Evolutionary conservation across 2,888 invertebrate species (phyloP).

Genomic region (Gortyna flavago): DNA sequence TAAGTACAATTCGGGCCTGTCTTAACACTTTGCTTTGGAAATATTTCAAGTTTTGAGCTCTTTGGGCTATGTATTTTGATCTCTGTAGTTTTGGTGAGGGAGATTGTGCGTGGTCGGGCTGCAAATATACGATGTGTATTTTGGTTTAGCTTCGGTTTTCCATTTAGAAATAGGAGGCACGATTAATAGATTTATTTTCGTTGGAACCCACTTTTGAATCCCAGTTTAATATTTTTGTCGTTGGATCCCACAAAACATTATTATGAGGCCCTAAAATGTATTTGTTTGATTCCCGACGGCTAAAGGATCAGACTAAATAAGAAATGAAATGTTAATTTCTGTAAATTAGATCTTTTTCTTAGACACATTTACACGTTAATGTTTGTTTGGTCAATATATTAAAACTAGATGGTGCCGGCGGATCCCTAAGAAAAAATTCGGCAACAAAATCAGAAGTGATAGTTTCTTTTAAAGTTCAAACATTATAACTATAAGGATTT

Average conservation of each 20-base stretch:
- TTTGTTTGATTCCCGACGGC: neutral
- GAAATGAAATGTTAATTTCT: neutral
- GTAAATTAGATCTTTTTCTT: neutral
- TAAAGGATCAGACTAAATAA: neutral
- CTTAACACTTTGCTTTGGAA: slow-evolving; percentile 56
- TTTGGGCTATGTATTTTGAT: slow-evolving; percentile 16
- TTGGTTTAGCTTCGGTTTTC: neutral
- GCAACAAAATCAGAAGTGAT: neutral
- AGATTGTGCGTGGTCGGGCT: neutral
- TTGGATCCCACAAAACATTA: too few relatives aligned
- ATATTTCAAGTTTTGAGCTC: slow-evolving; percentile 58
- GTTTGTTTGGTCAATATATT: neutral
- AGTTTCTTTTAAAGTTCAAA: neutral
- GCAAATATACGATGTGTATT: neutral
- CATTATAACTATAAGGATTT: neutral
- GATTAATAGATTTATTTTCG: neutral
- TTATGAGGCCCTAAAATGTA: neutral
- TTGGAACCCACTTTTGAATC: too few relatives aligned
- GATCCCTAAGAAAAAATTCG: neutral
- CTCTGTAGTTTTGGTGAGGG: neutral
- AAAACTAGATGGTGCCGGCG: neutral
- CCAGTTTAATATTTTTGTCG: too few relatives aligned
- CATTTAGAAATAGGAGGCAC: neutral
- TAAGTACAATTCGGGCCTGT: slow-evolving; percentile 66
- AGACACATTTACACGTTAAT: neutral